Base-by-base conservation (phyloP, 2,888 invertebrate species). In the Selenia dentaria region DNA sequence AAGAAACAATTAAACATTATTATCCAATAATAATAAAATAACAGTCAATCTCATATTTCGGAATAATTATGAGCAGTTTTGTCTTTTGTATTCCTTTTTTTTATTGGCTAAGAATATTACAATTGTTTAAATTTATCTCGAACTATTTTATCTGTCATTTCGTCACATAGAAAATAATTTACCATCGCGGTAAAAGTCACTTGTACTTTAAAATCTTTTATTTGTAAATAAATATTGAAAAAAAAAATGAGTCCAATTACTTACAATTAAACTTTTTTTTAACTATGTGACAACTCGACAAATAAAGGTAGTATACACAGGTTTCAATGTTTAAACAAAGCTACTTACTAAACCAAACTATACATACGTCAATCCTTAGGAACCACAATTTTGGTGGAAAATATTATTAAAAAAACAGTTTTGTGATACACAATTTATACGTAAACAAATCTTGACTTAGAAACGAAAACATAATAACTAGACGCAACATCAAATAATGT, bases 281-380 rank as follows among this genome's bases (percentile, higher is more conserved):
- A 10, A 10, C 5, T 9, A 11, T 33, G 36, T 24, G 38, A 34
- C 38, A 14, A 39, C 33, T 34, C 9, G 0, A 34, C 32, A 22
- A n/a, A 34, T 22, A 38, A 37, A 11, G 12, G 18, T 11, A 2
- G 34, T 39, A 50, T 56, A 45, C 51, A 51, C 59, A 60, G 57
- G 46, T 54, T 59, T 59, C 63, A 65, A 60, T 59, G 55, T 43
- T 43, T 16, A 22, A 27, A 39, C 42, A 20, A 39, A 34, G 34
- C 28, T 31, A 46, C 29, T 3, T 1, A 39, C 16, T 16, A 38
- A 11, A 35, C 12, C 6, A 14, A 28, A 29, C n/a, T 26, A 18
- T 3, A 27, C 2, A 6, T 27, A 34, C 14, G 10, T 33, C 32
- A 20, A 33, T n/a, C 6, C 10, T 26, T 32, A 37, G 37, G 27